Evolutionary conservation across 2,113 vertebrate species (phyloP).

Genomic region (Lampris megalopsis): DNA sequence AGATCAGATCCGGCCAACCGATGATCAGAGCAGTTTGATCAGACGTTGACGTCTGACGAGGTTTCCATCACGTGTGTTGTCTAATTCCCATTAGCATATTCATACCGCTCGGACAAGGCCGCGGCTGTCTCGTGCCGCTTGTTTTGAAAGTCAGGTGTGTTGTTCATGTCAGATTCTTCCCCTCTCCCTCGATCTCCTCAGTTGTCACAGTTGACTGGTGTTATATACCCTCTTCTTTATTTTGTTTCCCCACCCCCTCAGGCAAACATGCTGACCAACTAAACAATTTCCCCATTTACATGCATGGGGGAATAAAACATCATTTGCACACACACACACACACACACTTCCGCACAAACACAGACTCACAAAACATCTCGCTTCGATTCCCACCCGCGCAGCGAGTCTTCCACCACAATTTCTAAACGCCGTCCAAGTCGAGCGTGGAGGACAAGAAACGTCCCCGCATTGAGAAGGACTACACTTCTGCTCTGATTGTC

Average conservation of each 20-base stretch:
- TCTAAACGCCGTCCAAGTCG: conserved; percentile 47
- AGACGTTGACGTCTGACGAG: conserved; percentile 5
- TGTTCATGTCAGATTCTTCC: conserved; percentile 56
- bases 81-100: conserved; percentile 66
- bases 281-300: conserved; percentile 71
- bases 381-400: conserved; percentile 10
- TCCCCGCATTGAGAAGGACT: background rate
- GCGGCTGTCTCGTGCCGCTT: conserved; percentile 12
- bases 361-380: background rate
- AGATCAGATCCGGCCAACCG: conserved; percentile 32
- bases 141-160: conserved; percentile 46
- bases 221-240: conserved; percentile 44
- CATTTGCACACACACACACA: conserved; percentile 38
- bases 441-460: conserved; percentile 24
- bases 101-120: conserved; percentile 45
- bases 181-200: conserved; percentile 53
- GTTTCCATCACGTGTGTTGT: conserved; percentile 12
- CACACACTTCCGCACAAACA: conserved; percentile 14
- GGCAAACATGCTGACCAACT: conserved; percentile 52
- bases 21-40: background rate
- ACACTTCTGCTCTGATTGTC: background rate
- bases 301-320: conserved; percentile 50
- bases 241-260: conserved; percentile 38
- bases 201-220: conserved; percentile 71
- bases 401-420: background rate